Percentiles rank a stretch among this genome's conserved stretches.
phyloP scores from a whole-genome alignment of 2,888 invertebrate genomes.

The Blastobasis lacticolella region DNA sequence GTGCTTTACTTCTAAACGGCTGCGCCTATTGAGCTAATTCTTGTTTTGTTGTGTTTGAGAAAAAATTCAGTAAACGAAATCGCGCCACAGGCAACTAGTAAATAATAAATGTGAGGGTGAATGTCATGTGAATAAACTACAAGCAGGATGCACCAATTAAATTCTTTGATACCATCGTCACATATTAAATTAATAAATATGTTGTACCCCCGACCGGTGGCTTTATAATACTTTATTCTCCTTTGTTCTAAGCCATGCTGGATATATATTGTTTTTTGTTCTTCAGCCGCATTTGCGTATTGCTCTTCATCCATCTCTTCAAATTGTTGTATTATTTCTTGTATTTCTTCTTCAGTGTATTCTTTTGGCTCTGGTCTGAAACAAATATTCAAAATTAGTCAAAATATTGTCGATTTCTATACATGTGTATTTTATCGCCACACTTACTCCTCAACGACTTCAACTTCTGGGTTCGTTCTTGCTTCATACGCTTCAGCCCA shows the following conservation, averaged over 20 bases:
- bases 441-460: slow-evolving; percentile 42
- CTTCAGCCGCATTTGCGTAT: slow-evolving; percentile 39
- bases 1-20: no score
- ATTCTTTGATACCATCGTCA: no score
- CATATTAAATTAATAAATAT: no score
- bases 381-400: not conserved
- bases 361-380: slow-evolving; percentile 25
- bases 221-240: slow-evolving; percentile 33
- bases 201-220: no score
- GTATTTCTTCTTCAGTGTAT: slow-evolving; percentile 48
- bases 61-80: no score
- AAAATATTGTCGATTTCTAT: not conserved
- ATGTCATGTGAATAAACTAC: no score
- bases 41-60: no score
- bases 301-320: slow-evolving; percentile 53
- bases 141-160: no score
- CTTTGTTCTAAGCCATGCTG: slow-evolving; percentile 45
- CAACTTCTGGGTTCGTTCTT: slow-evolving; percentile 28
- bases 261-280: slow-evolving; percentile 49
- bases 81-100: no score
- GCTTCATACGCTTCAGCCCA: slow-evolving; percentile 56
- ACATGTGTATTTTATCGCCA: not conserved
- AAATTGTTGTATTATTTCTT: slow-evolving; percentile 35
- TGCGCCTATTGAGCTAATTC: no score
- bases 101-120: no score